Evolutionary conservation across 2,888 invertebrate genomes (phyloP), one percentile per base, ranked within the genome.

Genomic region (Drosophila percnosoma): DNA sequence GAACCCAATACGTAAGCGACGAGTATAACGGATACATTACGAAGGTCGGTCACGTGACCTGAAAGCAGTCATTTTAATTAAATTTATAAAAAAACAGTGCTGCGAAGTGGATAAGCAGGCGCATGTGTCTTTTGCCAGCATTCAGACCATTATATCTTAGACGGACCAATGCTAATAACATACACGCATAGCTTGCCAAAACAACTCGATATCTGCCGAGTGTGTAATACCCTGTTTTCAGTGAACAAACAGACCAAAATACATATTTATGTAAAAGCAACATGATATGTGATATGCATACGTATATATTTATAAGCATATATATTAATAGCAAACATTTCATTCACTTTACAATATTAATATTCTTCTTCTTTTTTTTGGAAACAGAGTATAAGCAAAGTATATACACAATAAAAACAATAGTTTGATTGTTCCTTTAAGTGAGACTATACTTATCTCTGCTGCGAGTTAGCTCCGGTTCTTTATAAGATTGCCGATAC

Each of bases 11-110:
- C 82, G 78, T 40, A 42, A 73, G 66, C 49, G 68, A 68, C 57
- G 68, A 55, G 6, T 75, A 91, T 90, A 92, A 88, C 89, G 93
- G 93, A 93, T 93, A 93, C 93, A 92, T 93, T 93, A 92, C 92
- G 87, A 76, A 80, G 80, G 88, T 83, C 89, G 85, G 92, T 82
- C 93, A 93, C 93, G 93, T 93, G 93, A 74, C 87, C 89, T 82
- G 73, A 75, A 76, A 91, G 91, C 83, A 81, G 82, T 87, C 84
- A 82, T 90, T 91, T 92, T 93, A 92, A 92, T 92, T 92, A 92
- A 91, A 91, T 92, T 91, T 77, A 91, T 91, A 91, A 92, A 91
- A 85, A 92, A 92, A 91, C 81, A 85, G 67, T 48, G 57, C 73
- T 60, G 18, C 78, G 62, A 67, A 67, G 67, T 71, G 71, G 71